Evolutionary conservation across 2,113 vertebrate genomes (phyloP), one percentile per base, ranked within the genome.

Genomic region (Anoura caudifer): DNA sequence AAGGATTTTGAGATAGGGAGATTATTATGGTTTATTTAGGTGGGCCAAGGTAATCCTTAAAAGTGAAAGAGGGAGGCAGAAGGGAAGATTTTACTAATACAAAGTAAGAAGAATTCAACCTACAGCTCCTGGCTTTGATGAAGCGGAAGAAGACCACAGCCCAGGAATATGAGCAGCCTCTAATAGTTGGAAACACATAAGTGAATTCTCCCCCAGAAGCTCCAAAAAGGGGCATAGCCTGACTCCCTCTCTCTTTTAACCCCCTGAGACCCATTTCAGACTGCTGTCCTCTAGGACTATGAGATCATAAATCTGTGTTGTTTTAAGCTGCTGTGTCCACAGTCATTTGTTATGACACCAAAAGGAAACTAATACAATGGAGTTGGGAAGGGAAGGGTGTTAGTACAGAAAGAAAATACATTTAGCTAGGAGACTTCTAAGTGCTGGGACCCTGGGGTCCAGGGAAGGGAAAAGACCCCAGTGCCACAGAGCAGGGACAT

Each of bases 391-490:
- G 54, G 17, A 89, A 73, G n/a, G 24, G 72, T 36, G 61, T 93
- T 81, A 28, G 16, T n/a, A 28, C 14, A 70, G 16, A 61, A 85
- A 77, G 45, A 54, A 79, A 91, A 82, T 13, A 5, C 9, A 4
- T 88, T 75, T 65, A 79, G 15, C 17, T 9, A 2, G 28, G 2
- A 3, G 1, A 67, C 16, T 93, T 19, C 79, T 76, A 31, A 56
- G 41, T 38, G 20, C 15, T 33, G 10, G 4, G 50, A 2, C 17
- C 11, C 38, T 76, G 31, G 65, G 38, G 24, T 45, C 77, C 77
- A 52, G 0, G 4, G 26, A 0, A 11, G 33, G n/a, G 12, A 41
- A 41, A 59, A 33, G 28, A 10, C 4, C 9, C 31, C 59, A 36
- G 22, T n/a, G 69, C 28, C 41, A 26, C 83, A 82, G 19, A 70